Base-by-base conservation (phyloP, 1,140 invertebrate genomes). In the Sinella curviseta region DNA sequence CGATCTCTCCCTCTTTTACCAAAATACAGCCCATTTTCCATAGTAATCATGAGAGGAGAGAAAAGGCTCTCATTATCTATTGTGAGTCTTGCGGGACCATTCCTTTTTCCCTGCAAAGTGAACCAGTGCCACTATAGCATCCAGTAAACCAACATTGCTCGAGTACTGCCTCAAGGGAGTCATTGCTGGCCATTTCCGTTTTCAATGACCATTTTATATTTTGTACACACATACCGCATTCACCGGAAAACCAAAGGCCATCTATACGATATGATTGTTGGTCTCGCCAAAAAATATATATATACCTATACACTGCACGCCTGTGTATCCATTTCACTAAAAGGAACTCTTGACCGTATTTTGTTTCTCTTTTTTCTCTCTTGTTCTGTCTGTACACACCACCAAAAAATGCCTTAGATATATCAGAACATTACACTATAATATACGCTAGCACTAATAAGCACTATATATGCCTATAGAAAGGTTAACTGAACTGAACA, bases 101-200 rank as follows among this genome's bases (percentile, higher is more conserved):
- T 83, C 77, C 76, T 83, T 80, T 78, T 55, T 76, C 70, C 74
- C 70, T 78, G 39, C 39, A 8, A 48, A 48, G 39, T 8, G 20
- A 8, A 48, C 39, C 39, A 48, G 20, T 12, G 20, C 39, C 39
- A 48, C 20, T 48, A 12, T 48, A 48, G 20, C 39, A 20, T 48
- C 20, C 39, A 48, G 39, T 48, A 48, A 12, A 8, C 20, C 39
- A 12, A 12, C 20, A 8, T 20, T 8, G 8, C 20, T 26, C 24
- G 14, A 20, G n/a, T 48, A 83, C 79, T 82, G 79, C 76, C 83
- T 74, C 81, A 28, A 28, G 81, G 79, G 81, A 83, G 28, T 83
- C 83, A 83, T 83, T 83, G 77, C 81, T 81, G 79, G 80, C 81
- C 81, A 81, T 83, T 83, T 83, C 80, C 81, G 67, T 73, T 77